Conservation (phyloP, 2,113 vertebrate genomes). For the Agelaius phoeniceus region DNA sequence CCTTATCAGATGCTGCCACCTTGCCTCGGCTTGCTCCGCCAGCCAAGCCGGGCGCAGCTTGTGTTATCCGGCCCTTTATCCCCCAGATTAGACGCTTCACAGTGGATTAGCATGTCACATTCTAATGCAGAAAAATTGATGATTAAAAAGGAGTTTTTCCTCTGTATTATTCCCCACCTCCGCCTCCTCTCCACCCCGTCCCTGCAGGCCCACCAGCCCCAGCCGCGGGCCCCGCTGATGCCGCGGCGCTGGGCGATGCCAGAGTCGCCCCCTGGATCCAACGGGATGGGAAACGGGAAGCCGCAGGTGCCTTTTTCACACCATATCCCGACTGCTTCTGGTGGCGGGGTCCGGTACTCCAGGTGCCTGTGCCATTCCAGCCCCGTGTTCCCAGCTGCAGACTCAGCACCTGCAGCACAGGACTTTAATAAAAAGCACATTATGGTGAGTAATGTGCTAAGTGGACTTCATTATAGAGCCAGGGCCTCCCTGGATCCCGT, state of each 20-base stretch:
- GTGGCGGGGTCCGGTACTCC: not conserved
- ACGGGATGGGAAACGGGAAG: fast-evolving
- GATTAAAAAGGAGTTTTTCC: conserved; percentile 48
- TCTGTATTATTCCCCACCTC: conserved; percentile 35
- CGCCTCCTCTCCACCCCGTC: not conserved
- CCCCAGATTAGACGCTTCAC: conserved; percentile 67
- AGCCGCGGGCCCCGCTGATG: not conserved
- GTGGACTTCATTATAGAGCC: conserved; percentile 62
- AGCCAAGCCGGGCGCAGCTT: conserved; percentile 19
- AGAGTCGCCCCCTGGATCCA: fast-evolving
- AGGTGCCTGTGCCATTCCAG: not conserved
- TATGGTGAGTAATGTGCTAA: conserved; percentile 56
- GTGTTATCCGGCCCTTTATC: conserved; percentile 70
- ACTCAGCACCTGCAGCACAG: not conserved
- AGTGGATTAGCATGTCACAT: conserved; percentile 68
- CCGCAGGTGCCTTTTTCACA: not conserved
- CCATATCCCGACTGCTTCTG: fast-evolving
- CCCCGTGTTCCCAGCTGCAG: not conserved
- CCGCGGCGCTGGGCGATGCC: not conserved
- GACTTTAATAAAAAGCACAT: conserved; percentile 54
- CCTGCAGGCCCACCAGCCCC: not conserved
- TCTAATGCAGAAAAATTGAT: conserved; percentile 58
- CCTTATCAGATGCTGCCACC: conserved; percentile 71
- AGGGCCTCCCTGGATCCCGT: conserved; percentile 31
- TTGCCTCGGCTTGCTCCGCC: conserved; percentile 42